Base-by-base conservation (phyloP, 2,888 invertebrate genomes). In the Campaea margaritaria region DNA sequence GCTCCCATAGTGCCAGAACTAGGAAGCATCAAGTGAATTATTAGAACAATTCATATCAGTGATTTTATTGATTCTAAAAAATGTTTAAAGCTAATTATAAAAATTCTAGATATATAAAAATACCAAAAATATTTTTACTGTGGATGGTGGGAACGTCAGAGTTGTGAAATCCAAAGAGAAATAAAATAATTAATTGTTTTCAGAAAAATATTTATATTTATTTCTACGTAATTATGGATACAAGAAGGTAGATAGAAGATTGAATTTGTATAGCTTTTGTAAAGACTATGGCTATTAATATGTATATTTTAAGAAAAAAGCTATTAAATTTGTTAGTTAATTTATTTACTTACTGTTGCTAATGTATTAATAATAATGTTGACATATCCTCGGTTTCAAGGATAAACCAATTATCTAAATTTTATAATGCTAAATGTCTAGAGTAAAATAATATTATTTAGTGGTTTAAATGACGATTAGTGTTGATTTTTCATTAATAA, bases 1-100 rank as follows among this genome's bases (percentile, higher is more conserved):
- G 77, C 80, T 85, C 83, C 81, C 75, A 71, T 76, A 78, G 85
- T 83, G 84, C 83, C 82, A 85, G 68, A 75, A 74, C 64, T 74
- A 78, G 71, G 75, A 78, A 78, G 79, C 80, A 79, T 73, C 72
- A 27, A 49, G 50, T 41, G 27, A 62, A 50, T 53, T 50, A 58
- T 64, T 56, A 60, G 44, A 62, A 55, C 47, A 57, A 55, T 62
- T 67, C 70, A 70, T 70, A 70, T 70, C 70, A 70, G 51, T 49
- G 52, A 52, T 46, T 47, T 47, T 14, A 16, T 11, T 51, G 47
- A 13, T 52, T 51, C 9, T 42, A 42, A 47, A 39, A 28, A 8
- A n/a, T 31, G 1, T 13, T 11, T 46, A 43, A 27, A 27, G 27
- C 27, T 42, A 8, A 31, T n/a, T n/a, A 36, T 14, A 14, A 28